Evolutionary conservation across 2,888 invertebrate genomes (phyloP), one percentile per base, ranked within the genome.

Genomic region (Hofmannophila pseudospretella): DNA sequence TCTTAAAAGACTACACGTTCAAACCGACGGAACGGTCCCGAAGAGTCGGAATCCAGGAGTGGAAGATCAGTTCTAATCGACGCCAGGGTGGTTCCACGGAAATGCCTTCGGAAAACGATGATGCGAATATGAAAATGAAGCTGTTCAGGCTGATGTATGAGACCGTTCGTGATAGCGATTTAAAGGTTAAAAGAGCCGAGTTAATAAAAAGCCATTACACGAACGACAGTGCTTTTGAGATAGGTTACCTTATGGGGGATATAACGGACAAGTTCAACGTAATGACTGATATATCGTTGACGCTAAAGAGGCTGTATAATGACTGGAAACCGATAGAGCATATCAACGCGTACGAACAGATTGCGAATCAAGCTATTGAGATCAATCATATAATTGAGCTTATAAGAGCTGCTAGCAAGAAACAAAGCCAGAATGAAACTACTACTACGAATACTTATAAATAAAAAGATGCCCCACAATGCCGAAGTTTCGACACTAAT

Each of bases 241-340:
- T 78, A 0, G 81, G 71, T 2, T 78, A 58, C 19, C 33, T 79
- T 0, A 61, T 78, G 41, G 80, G 76, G 0, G 79, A 79, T 26
- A 52, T 76, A 0, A 66, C 67, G 0, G 78, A 79, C 4, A 74
- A 77, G 26, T 65, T 44, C 3, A 67, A 60, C 1, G 51, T 67
- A 0, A 77, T 81, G 56, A 42, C 51, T 0, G 79, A 80, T 10
- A 69, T 80, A 2, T 45, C 70, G 0, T 11, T 39, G 4, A 77
- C 79, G 0, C 7, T 79, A 0, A 54, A 57, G 7, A 46, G 68
- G 0, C 36, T 76, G 0, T 67, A 71, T 7, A 23, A 44, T 0
- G 57, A 61, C 0, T 81, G 80, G 81, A 67, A 58, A n/a, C 80
- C 80, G 0, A 66, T 81, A 12, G 81, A 81, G n/a, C 81, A 80